Conservation (phyloP, 2,888 invertebrate species). For the Saturnia japonica region DNA sequence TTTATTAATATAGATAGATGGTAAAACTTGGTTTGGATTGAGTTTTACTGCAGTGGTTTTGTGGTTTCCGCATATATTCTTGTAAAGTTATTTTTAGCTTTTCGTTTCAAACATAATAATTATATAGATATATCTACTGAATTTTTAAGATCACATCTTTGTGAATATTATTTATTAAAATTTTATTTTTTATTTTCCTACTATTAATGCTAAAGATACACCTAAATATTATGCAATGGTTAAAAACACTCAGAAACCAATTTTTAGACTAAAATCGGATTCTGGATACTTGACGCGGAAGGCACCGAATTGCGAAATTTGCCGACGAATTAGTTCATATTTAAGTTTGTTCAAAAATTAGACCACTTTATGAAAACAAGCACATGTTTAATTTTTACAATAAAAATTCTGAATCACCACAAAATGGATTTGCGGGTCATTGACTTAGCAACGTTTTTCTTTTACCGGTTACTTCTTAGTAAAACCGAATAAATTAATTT, state of each 20-base stretch:
- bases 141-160: too few species aligned
- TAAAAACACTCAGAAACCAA: too few species aligned
- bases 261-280: too few species aligned
- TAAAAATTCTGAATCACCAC: neutral
- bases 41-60: neutral
- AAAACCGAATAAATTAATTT: constrained; percentile 7
- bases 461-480: constrained; percentile 6
- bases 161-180: too few species aligned
- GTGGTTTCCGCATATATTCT: neutral
- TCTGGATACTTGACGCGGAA: too few species aligned
- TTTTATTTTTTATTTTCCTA: too few species aligned
- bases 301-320: too few species aligned
- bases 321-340: too few species aligned
- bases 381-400: neutral
- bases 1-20: too few species aligned
- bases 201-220: too few species aligned
- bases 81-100: neutral
- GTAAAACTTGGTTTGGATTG: neutral
- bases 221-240: too few species aligned
- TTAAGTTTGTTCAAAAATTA: neutral
- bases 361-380: neutral
- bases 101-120: neutral
- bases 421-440: neutral
- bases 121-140: too few species aligned
- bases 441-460: constrained; percentile 2